Conservation (phyloP, 2,797 vertebrate genomes). For the Huso huso region DNA sequence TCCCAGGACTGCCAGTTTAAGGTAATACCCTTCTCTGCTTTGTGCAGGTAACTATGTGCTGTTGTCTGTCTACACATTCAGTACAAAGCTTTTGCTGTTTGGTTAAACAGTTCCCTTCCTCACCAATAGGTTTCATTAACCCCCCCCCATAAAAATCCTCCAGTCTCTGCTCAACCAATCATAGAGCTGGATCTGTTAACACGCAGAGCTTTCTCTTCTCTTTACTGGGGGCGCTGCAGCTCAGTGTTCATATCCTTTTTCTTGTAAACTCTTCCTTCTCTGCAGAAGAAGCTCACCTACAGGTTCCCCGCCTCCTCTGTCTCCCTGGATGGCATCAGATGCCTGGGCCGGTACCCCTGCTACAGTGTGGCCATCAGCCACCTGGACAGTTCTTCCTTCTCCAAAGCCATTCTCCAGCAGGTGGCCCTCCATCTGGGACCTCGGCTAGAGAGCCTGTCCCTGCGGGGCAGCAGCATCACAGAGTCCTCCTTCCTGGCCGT, state of each 20-base stretch:
- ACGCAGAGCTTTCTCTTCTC: no score
- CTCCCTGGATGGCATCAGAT: constrained; percentile 49
- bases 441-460: constrained; percentile 50
- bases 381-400: constrained; percentile 52
- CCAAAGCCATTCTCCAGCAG: constrained; percentile 47
- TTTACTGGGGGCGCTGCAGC: neutral
- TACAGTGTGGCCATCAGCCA: constrained; percentile 54
- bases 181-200: no score
- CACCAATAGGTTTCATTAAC: no score
- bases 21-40: constrained; percentile 39
- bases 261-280: constrained; percentile 15
- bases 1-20: constrained; percentile 66
- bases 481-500: constrained; percentile 58
- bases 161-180: no score
- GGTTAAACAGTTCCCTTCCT: no score
- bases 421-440: constrained; percentile 51
- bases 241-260: constrained; percentile 1
- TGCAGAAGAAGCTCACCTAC: constrained; percentile 50
- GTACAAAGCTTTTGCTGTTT: no score
- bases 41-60: no score
- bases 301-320: constrained; percentile 51
- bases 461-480: constrained; percentile 55
- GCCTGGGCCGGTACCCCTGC: constrained; percentile 35
- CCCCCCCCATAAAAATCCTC: no score
- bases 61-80: no score